Evolutionary conservation across 2,797 vertebrate species (phyloP).

Genomic region (Capromys pilorides): DNA sequence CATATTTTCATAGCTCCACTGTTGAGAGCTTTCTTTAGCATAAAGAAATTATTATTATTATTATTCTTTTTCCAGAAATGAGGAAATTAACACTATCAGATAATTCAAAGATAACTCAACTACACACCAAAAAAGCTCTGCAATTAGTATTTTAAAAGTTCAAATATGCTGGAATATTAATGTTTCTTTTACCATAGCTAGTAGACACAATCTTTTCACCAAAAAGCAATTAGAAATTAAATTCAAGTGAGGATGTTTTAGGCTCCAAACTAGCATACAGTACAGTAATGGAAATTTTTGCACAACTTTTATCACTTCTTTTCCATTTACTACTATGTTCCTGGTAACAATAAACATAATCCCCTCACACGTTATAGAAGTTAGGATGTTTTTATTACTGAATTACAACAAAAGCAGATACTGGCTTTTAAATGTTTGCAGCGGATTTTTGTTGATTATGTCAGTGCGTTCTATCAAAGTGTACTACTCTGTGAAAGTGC

Average conservation of each 20-base stretch:
- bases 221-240: neutral
- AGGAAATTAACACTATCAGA: neutral
- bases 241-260: neutral
- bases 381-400: constrained; percentile 52
- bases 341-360: constrained; percentile 14
- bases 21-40: constrained; percentile 8
- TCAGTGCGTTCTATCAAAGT: constrained; percentile 54
- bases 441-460: constrained; percentile 54
- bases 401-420: constrained; percentile 49
- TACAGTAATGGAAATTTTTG: constrained; percentile 5
- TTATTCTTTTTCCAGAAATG: constrained; percentile 8
- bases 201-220: neutral
- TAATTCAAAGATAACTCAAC: neutral
- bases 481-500: constrained; percentile 17
- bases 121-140: neutral
- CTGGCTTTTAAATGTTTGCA: constrained; percentile 53
- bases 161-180: neutral
- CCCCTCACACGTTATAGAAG: neutral
- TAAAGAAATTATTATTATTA: constrained; percentile 12
- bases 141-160: neutral
- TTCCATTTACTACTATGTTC: neutral
- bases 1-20: neutral
- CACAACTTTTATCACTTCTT: constrained; percentile 46
- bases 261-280: constrained; percentile 10
- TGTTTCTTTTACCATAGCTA: constrained; percentile 5